phyloP scores from a whole-genome alignment of 1,140 invertebrate genomes.

The Gryllus bimaculatus region DNA sequence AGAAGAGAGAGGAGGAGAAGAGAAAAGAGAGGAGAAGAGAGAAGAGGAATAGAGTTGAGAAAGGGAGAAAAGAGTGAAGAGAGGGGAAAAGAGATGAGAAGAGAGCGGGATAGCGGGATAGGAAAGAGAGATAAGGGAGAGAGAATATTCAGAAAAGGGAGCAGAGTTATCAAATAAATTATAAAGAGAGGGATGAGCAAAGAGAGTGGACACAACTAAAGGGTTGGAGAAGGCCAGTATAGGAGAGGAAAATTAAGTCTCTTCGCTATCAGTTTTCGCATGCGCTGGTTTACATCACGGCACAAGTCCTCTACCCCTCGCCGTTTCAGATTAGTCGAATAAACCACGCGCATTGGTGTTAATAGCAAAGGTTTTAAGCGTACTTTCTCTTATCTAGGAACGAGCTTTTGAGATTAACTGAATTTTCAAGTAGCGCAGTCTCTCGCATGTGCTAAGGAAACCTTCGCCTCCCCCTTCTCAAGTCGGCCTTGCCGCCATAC shows the following conservation, averaged over 20 bases:
- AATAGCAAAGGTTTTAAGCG: background rate
- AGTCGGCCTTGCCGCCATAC: no score
- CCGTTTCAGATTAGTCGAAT: background rate
- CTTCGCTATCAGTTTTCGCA: background rate
- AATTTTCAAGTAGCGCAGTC: background rate
- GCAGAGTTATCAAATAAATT: background rate
- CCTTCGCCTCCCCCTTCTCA: no score
- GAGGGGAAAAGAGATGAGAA: background rate
- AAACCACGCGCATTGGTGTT: slow-evolving; percentile 3
- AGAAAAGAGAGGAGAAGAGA: background rate
- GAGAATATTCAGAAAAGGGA: background rate
- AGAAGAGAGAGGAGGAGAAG: no score
- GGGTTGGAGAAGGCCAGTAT: background rate
- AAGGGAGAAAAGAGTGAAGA: background rate
- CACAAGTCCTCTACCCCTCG: background rate
- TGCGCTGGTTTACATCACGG: background rate
- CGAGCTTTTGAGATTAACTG: background rate
- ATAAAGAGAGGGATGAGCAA: background rate
- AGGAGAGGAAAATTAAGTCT: background rate
- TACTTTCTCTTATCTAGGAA: background rate
- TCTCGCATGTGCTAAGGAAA: no score
- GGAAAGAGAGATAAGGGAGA: background rate
- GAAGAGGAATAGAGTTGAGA: no score
- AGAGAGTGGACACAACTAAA: background rate
- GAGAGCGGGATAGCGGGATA: background rate